These are phyloP conservation scores for Euphydryas editha DNA, from an alignment of 2,888 invertebrate species.

Conservation along the genomic window DNA sequence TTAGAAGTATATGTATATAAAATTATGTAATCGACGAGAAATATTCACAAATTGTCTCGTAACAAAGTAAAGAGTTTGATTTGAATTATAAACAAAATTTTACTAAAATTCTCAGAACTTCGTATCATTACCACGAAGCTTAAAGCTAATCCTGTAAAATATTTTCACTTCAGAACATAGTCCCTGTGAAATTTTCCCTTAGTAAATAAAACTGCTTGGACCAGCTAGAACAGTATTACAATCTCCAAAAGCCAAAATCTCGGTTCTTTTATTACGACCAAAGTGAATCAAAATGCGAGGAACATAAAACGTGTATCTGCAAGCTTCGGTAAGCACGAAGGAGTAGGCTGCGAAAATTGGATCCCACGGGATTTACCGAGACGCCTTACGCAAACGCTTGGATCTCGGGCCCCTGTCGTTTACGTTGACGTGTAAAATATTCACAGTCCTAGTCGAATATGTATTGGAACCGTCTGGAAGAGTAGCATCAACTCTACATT, in stretches of 20 bases:
- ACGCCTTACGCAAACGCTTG: slow-evolving; percentile 61
- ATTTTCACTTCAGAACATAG: slow-evolving; percentile 24
- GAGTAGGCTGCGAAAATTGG: slow-evolving; percentile 72
- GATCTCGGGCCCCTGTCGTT: slow-evolving; percentile 54
- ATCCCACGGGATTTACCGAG: slow-evolving; percentile 71
- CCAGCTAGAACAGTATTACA: slow-evolving; percentile 37
- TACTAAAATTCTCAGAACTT: slow-evolving; percentile 9
- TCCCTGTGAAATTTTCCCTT: slow-evolving; percentile 24
- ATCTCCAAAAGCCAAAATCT: slow-evolving; percentile 40
- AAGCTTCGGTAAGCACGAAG: slow-evolving; percentile 63
- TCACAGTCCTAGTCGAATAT: slow-evolving; percentile 61
- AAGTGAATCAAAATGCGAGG: slow-evolving; percentile 60
- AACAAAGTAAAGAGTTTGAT: not conserved
- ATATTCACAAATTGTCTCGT: not conserved
- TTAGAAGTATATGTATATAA: not conserved
- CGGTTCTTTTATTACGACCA: slow-evolving; percentile 57
- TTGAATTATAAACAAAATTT: slow-evolving; percentile 3
- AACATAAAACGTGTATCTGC: slow-evolving; percentile 63
- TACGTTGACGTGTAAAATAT: slow-evolving; percentile 67
- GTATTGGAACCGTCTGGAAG: slow-evolving; percentile 34
- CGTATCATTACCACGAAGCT: not conserved
- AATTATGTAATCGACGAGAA: not conserved
- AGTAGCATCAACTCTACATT: slow-evolving; percentile 34
- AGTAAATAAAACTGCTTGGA: slow-evolving; percentile 35
- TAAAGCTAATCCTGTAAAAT: slow-evolving; percentile 8